Conservation (phyloP, 2,888 invertebrate genomes). For the Sepioteuthis lessoniana region DNA sequence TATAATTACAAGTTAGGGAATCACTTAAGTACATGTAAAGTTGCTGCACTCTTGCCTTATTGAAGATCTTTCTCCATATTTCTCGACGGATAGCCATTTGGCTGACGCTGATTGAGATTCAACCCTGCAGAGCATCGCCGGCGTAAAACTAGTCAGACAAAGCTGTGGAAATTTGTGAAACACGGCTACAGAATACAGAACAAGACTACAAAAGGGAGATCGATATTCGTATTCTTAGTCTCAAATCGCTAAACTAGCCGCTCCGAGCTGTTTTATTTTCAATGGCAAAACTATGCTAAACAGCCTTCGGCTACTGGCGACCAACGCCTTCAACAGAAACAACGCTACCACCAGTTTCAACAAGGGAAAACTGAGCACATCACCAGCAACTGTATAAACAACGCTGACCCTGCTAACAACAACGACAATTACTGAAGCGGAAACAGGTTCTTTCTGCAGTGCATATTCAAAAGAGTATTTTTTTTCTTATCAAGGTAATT, state of each 20-base stretch:
- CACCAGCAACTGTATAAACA: neutral
- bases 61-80: neutral
- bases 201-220: neutral
- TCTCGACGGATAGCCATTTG: neutral
- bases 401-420: neutral
- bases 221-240: neutral
- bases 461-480: neutral
- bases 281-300: neutral
- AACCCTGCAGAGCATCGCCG: neutral
- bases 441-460: neutral
- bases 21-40: neutral
- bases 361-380: neutral
- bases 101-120: neutral
- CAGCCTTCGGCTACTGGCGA: neutral
- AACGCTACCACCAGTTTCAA: neutral
- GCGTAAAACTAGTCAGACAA: neutral
- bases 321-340: neutral
- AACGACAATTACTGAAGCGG: neutral
- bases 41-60: neutral
- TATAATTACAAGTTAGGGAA: neutral
- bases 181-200: neutral
- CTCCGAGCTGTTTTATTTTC: neutral
- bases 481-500: too few species aligned
- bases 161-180: neutral
- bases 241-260: neutral